A percentile compares a stretch with the other conserved stretches of the same genome.
Conservation (phyloP, 2,113 vertebrate species). For the Phaetusa simplex region DNA sequence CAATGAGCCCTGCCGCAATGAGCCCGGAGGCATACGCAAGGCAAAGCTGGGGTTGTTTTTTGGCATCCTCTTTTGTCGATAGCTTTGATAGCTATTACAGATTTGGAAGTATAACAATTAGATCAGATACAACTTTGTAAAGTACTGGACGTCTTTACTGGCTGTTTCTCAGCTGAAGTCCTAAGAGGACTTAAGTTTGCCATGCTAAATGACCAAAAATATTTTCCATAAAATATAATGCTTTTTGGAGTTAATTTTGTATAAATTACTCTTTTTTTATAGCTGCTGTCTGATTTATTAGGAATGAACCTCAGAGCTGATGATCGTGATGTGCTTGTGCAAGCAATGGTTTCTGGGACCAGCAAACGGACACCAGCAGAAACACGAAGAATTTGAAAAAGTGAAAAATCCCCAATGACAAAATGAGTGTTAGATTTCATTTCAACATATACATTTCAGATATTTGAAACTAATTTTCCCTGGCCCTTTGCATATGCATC, state of each 20-base stretch:
- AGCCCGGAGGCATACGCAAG: fast-evolving
- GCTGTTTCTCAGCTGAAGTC: background rate
- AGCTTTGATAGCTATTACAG: background rate
- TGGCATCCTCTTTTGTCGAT: background rate
- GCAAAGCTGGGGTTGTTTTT: background rate
- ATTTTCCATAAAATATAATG: background rate
- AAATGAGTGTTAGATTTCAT: background rate
- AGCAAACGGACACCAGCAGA: background rate
- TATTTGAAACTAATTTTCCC: background rate
- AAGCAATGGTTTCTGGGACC: background rate
- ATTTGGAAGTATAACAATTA: background rate
- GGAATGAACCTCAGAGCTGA: background rate
- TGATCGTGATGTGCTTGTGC: background rate
- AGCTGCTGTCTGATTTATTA: background rate
- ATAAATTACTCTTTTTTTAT: background rate
- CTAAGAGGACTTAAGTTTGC: background rate
- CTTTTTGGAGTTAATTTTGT: background rate
- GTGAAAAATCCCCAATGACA: background rate
- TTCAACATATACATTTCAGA: background rate
- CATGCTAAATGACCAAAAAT: background rate
- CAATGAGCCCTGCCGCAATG: background rate
- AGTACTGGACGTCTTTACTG: background rate
- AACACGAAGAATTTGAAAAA: background rate
- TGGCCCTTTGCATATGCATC: background rate
- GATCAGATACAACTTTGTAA: background rate